Conservation (phyloP, 64 coral and sea anemone genomes). For the Astreopora myriophthalma region DNA sequence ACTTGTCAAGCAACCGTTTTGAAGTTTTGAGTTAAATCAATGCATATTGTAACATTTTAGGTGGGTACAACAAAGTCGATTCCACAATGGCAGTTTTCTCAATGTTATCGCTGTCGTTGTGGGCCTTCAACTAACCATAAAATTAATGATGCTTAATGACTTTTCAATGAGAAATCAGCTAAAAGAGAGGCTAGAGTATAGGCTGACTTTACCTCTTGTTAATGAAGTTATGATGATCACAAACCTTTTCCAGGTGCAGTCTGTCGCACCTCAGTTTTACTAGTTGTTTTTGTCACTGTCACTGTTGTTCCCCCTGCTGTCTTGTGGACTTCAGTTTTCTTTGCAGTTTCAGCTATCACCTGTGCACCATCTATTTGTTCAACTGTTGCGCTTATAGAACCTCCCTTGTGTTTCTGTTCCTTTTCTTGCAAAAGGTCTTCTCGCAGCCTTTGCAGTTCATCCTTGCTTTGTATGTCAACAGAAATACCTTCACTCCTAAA, state of each 20-base stretch:
- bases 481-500: conserved; percentile 5
- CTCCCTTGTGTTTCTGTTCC: neutral
- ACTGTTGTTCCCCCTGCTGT: neutral
- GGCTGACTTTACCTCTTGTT: too few species aligned
- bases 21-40: too few species aligned
- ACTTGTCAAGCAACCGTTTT: too few species aligned
- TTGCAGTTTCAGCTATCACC: conserved; percentile 8
- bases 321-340: conserved; percentile 36
- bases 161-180: too few species aligned
- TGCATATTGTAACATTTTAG: too few species aligned
- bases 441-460: conserved; percentile 10
- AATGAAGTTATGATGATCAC: neutral
- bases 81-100: too few species aligned
- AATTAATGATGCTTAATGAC: too few species aligned
- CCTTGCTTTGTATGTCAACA: conserved; percentile 9
- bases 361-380: conserved; percentile 7
- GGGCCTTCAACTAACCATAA: too few species aligned
- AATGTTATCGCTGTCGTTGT: too few species aligned
- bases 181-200: too few species aligned
- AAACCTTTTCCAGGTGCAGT: neutral
- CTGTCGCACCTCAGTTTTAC: neutral
- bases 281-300: conserved; percentile 28
- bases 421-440: neutral
- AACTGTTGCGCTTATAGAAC: neutral
- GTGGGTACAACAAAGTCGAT: too few species aligned